These are phyloP conservation scores for Acrobasis repandana DNA, from an alignment of 2,888 invertebrate genomes.

Conservation along the genomic window DNA sequence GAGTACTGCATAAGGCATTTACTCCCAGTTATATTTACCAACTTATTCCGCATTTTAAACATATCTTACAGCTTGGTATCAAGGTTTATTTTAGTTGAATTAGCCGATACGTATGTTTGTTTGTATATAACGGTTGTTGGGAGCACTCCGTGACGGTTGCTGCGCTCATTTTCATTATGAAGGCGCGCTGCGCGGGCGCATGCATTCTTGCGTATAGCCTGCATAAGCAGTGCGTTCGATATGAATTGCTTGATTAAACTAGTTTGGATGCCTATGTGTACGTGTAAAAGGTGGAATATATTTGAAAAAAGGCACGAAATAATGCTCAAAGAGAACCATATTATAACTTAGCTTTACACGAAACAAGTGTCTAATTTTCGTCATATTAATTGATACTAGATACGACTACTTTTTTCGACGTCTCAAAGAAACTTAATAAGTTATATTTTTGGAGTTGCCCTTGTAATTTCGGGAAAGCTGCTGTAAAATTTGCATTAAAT, in stretches of 20 bases:
- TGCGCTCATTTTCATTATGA: slow-evolving; percentile 61
- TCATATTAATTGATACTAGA: too few species aligned
- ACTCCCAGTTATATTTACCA: slow-evolving; percentile 33
- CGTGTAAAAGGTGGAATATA: background rate
- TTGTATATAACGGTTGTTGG: slow-evolving; percentile 54
- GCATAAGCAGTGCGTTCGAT: slow-evolving; percentile 37
- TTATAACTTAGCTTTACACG: too few species aligned
- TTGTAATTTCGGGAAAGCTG: too few species aligned
- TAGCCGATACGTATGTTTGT: slow-evolving; percentile 28
- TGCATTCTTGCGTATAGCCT: slow-evolving; percentile 65
- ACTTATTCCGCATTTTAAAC: slow-evolving; percentile 30
- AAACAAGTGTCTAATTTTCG: too few species aligned
- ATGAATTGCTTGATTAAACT: slow-evolving; percentile 44
- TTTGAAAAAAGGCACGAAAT: background rate
- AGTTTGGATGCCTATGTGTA: slow-evolving; percentile 34
- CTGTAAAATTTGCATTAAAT: too few species aligned
- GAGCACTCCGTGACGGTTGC: slow-evolving; percentile 56
- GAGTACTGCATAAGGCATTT: slow-evolving; percentile 39
- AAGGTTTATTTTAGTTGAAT: slow-evolving; percentile 41
- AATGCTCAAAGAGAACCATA: too few species aligned
- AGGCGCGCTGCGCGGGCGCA: slow-evolving; percentile 48
- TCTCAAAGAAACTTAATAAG: too few species aligned
- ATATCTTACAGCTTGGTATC: slow-evolving; percentile 37
- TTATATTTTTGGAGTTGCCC: too few species aligned
- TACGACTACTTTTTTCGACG: too few species aligned